Percentiles rank a stretch among this genome's conserved stretches.
These are phyloP conservation scores for Eilema griseolum DNA, from an alignment of 2,888 invertebrate species.

Conservation along the genomic window DNA sequence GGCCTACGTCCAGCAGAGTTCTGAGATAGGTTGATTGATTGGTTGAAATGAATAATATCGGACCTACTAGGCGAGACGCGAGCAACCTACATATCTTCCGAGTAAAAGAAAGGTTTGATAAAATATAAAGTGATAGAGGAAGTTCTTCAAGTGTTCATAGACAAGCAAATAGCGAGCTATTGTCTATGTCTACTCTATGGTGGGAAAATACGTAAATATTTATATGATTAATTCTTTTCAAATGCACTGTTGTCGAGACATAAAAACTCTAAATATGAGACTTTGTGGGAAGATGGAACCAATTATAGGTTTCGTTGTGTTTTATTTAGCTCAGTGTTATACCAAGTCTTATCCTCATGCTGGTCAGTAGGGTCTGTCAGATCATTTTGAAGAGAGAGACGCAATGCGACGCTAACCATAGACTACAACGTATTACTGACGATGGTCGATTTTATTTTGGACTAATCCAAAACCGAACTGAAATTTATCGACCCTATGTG, in stretches of 20 bases:
- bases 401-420: no score
- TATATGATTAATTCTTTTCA: conserved; percentile 6
- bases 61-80: no score
- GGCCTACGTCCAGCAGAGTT: no score
- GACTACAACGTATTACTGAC: no score
- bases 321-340: not conserved
- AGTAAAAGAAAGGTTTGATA: not conserved
- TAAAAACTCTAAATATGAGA: conserved; percentile 11
- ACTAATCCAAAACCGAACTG: no score
- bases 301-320: not conserved
- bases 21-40: no score
- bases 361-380: not conserved
- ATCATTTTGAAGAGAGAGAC: not conserved
- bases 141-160: not conserved
- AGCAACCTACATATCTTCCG: not conserved
- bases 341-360: not conserved
- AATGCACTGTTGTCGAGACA: not conserved
- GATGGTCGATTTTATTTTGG: no score
- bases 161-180: conserved; percentile 2
- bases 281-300: conserved; percentile 5
- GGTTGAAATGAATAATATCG: no score
- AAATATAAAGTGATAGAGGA: not conserved
- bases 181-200: not conserved
- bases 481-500: no score
- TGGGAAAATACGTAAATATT: not conserved